Base-by-base conservation (phyloP, 2,888 invertebrate genomes). In the Brachynemurus nebulosus region DNA sequence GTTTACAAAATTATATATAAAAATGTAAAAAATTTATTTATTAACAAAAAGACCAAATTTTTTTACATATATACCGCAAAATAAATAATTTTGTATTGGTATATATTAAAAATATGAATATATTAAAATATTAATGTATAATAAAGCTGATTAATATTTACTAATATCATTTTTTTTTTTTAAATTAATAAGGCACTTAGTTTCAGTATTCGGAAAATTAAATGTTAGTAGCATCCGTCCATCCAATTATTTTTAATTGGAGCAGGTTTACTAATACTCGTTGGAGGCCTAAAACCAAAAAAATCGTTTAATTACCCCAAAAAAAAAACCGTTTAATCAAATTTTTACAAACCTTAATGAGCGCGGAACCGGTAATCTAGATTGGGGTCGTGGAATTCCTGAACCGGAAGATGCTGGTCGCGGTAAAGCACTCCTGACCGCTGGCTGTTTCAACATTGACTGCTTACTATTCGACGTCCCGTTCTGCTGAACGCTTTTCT, bases 311-410 rank as follows among this genome's bases (percentile, higher is more conserved):
- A 3, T 17, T 8, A 6, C 5, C 23, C n/a, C 39, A 20, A 20
- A 39, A 21, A 39, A 19, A 6, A 21, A 4, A 8, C n/a, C 4
- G 6, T 20, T 39, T 18, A 36, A 18, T 11, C 19, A 17, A 4
- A 34, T 12, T 43, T 14, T 8, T 40, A 37, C 33, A 27, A 51
- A 48, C 56, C 56, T 55, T 55, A 16, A 46, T 48, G 48, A 50
- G 47, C 57, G 55, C 8, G 61, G 61, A 20, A 54, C 62, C 5
- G 63, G 63, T 53, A 64, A 63, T 54, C 57, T 56, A 36, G 55
- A 53, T 23, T 30, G 30, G n/a, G 63, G 62, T 51, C 62, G 55
- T 12, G 62, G 63, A 44, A 63, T 62, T 27, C 57, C 55, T 17
- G 56, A 57, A 41, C 19, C 39, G 27, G 45, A 41, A 25, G 54